Evolutionary conservation across 2,888 invertebrate species (phyloP), one percentile per base, ranked within the genome.

Genomic region (Diploptera punctata): DNA sequence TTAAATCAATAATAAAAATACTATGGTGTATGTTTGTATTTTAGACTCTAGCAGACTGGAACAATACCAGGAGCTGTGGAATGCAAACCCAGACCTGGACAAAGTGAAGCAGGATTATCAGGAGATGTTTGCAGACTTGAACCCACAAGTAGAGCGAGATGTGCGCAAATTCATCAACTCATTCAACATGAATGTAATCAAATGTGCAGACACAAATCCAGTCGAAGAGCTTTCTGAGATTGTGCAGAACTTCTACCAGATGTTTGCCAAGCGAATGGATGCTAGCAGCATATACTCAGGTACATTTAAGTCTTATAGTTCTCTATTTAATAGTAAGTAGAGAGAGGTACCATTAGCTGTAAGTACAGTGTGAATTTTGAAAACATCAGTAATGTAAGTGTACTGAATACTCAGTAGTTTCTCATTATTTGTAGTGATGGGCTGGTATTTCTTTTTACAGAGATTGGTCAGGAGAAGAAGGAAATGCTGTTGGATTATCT

Each of bases 241-340:
- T 60, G 93, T 96, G 33, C 98, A 98, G 83, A 93, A 94, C 79
- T 95, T 94, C 80, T 99, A 98, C 82, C 92, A 92, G 83, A 87
- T 87, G 67, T 81, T 95, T 82, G 88, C 88, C 76, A 91, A 92
- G 75, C 87, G 92, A 77, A 88, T 95, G 84, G 91, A 92, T 77
- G 86, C 86, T n/a, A 86, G 88, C 76, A 79, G 85, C 0, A 85
- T 87, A 79, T 93, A 91, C 82, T 82, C 87, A 76, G 84, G 84
- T 82, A 81, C n/a, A n/a, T n/a, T n/a, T n/a, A n/a, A n/a, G n/a
- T n/a, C n/a, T n/a, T n/a, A n/a, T n/a, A n/a, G n/a, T n/a, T n/a
- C n/a, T n/a, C n/a, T n/a, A n/a, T n/a, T n/a, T n/a, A n/a, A n/a
- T n/a, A n/a, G n/a, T n/a, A n/a, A n/a, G n/a, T n/a, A n/a, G n/a